Evolutionary conservation across 2,113 vertebrate species (phyloP).

Genomic region (Tenrec ecaudatus): DNA sequence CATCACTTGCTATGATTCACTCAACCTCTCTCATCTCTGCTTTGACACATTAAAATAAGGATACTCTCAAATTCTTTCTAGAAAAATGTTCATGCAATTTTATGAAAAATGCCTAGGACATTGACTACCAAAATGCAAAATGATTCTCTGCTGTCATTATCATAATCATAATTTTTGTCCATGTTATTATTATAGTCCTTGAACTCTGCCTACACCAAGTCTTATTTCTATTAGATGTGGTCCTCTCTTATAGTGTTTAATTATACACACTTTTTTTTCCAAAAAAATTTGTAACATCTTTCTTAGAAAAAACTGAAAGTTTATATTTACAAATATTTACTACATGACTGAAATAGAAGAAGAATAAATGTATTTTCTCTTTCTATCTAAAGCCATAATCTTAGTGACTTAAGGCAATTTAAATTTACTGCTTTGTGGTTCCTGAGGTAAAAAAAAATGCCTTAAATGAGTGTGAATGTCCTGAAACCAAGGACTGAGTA

Average conservation of each 20-base stretch:
- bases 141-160: not conserved
- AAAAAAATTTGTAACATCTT: not conserved
- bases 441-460: too few species aligned
- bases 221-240: not conserved
- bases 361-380: not conserved
- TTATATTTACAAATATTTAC: not conserved
- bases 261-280: not conserved
- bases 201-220: not conserved
- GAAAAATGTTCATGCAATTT: not conserved
- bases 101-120: not conserved
- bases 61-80: not conserved
- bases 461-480: not conserved
- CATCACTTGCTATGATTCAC: not conserved
- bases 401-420: not conserved
- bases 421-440: not conserved
- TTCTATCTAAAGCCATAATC: not conserved
- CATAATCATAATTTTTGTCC: not conserved
- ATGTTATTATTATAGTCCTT: not conserved
- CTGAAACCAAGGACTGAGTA: not conserved
- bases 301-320: not conserved
- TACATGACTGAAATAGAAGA: not conserved
- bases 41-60: too few species aligned
- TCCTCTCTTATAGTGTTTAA: not conserved
- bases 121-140: not conserved
- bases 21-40: not conserved